Conservation (phyloP, 2,113 vertebrate genomes). For the Eidolon helvum region DNA sequence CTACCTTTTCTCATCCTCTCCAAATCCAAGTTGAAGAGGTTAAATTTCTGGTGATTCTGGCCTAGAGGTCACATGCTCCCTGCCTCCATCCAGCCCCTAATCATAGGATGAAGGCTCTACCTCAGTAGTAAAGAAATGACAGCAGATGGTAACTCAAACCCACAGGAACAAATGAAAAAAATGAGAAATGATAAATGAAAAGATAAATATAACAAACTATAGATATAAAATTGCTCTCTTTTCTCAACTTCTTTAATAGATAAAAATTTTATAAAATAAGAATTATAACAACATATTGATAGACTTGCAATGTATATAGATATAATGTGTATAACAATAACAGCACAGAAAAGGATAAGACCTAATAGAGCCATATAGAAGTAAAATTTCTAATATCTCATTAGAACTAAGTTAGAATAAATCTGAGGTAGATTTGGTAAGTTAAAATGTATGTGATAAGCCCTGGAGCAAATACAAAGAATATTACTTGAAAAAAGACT, state of each 20-base stretch:
- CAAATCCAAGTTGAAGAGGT: not conserved
- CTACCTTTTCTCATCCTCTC: not conserved
- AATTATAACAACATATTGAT: not conserved
- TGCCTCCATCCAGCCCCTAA: not conserved
- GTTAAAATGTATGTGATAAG: not conserved
- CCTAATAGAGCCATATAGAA: not conserved
- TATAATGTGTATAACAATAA: not conserved
- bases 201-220: not conserved
- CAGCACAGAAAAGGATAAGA: not conserved
- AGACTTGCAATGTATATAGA: not conserved
- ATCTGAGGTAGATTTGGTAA: not conserved
- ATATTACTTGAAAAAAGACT: not conserved
- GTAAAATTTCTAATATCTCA: not conserved
- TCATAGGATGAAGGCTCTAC: not conserved
- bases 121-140: not conserved
- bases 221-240: not conserved
- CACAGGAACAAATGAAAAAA: not conserved
- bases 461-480: not conserved
- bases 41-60: not conserved
- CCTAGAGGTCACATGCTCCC: not conserved
- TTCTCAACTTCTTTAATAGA: not conserved
- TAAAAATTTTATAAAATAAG: not conserved
- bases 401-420: not conserved
- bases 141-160: not conserved
- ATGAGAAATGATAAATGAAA: not conserved